These are phyloP conservation scores for Mormyrops boulengeri DNA, from an alignment of 2,797 vertebrate genomes.

Conservation along the genomic window DNA sequence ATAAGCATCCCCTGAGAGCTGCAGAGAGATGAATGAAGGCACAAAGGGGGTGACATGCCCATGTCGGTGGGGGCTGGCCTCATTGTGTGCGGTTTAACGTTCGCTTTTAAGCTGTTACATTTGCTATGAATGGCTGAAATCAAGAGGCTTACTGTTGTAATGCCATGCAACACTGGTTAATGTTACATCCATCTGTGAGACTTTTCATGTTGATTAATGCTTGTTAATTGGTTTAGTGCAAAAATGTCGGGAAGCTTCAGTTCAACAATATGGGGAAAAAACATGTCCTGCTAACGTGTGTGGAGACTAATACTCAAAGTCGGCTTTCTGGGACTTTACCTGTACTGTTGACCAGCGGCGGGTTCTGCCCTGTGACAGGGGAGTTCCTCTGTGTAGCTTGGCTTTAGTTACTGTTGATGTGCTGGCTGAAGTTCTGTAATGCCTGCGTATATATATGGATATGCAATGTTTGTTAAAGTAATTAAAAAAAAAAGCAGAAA, in stretches of 20 bases:
- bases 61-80: not conserved
- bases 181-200: not conserved
- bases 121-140: not conserved
- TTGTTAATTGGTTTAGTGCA: not conserved
- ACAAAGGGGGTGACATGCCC: not conserved
- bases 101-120: not conserved
- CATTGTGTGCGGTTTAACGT: not conserved
- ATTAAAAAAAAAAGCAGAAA: too few relatives aligned
- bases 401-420: too few relatives aligned
- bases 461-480: too few relatives aligned
- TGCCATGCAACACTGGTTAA: not conserved
- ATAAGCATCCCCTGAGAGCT: not conserved
- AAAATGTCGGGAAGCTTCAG: not conserved
- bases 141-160: not conserved
- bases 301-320: not conserved
- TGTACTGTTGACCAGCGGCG: too few relatives aligned
- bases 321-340: too few relatives aligned
- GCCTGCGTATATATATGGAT: too few relatives aligned
- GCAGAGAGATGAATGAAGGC: not conserved
- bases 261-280: not conserved
- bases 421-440: too few relatives aligned
- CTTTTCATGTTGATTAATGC: not conserved
- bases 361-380: too few relatives aligned
- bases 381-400: too few relatives aligned
- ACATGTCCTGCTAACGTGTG: not conserved